Percentiles rank a stretch among this genome's conserved stretches.
Evolutionary conservation across 2,888 invertebrate genomes (phyloP).

Genomic region (Pyrrhia umbra): DNA sequence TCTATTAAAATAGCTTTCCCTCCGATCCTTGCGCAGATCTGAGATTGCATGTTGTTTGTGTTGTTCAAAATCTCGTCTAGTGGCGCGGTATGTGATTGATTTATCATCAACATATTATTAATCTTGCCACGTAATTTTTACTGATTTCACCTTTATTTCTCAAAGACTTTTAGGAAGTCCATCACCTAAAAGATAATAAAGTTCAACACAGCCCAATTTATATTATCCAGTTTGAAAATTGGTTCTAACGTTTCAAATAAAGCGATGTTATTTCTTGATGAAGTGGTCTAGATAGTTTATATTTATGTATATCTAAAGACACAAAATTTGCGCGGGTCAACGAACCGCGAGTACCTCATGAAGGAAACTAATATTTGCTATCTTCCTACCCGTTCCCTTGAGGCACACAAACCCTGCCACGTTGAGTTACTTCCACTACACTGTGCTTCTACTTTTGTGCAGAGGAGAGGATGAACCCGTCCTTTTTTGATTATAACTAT

Average conservation of each 20-base stretch:
- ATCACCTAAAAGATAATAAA: no score
- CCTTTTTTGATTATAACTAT: constrained; percentile 55
- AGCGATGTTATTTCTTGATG: constrained; percentile 47
- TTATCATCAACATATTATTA: no score
- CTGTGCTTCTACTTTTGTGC: constrained; percentile 70
- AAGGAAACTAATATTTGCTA: constrained; percentile 87
- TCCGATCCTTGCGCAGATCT: constrained; percentile 18
- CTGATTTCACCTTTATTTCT: no score
- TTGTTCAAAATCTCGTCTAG: not conserved
- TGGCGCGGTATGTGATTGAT: not conserved
- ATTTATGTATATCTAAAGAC: constrained; percentile 63
- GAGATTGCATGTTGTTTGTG: constrained; percentile 2
- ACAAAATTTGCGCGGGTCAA: constrained; percentile 85
- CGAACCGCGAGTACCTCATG: constrained; percentile 82
- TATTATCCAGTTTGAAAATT: not conserved
- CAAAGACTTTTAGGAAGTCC: no score
- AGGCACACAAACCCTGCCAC: constrained; percentile 80
- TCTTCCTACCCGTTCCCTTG: constrained; percentile 83
- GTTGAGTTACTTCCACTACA: constrained; percentile 82
- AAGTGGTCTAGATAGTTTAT: constrained; percentile 72
- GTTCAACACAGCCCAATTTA: no score
- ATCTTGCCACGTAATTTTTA: no score
- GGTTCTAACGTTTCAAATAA: constrained; percentile 23
- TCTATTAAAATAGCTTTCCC: constrained; percentile 46
- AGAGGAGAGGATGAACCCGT: constrained; percentile 51